Base-by-base conservation (phyloP, 2,888 invertebrate genomes). In the Phorcus lineatus region DNA sequence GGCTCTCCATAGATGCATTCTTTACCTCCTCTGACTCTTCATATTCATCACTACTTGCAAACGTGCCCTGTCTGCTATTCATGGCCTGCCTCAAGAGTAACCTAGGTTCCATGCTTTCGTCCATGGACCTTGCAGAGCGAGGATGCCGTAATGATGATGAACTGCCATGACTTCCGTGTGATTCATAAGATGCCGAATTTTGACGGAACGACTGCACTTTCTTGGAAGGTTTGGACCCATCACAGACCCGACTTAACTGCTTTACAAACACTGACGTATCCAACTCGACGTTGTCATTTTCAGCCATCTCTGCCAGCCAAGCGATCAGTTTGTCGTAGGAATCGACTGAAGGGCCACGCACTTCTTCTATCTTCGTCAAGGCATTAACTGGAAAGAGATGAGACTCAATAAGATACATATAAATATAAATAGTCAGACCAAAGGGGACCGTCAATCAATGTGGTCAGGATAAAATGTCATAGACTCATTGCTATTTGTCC, bases 301-400 rank as follows among this genome's bases (percentile, higher is more conserved):
- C 87, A 6, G 89, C 88, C 89, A 89, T 89, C 82, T 89, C 87
- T 3, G 88, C 82, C 74, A 89, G 81, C 89, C 89, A 89, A 19
- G 89, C 88, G 55, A 89, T 83, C 7, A 89, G 83, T 55, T 89
- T 89, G 84, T 89, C 87, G 79, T 89, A 88, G 0, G 89, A 85
- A 74, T 88, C 88, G 36, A 84, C 83, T 0, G 83, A 74, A 7
- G 86, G 85, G 2, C 82, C 82, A 9, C 84, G 77, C 28, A 84
- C 79, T 52, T 86, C 84, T 54, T 84, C 84, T 52, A 84, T 82
- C 1, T 81, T 77, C 54, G 79, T 81, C 77, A 86, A 62, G 13
- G 80, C 82, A 19, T 80, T 76, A 31, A 82, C 85, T 85, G 85
- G 19, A 74, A 82, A 16, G 19, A 6, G 55, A 74, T 16, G 19